Evolutionary conservation across 2,888 invertebrate species (phyloP).

Genomic region (Mystacides longicornis): DNA sequence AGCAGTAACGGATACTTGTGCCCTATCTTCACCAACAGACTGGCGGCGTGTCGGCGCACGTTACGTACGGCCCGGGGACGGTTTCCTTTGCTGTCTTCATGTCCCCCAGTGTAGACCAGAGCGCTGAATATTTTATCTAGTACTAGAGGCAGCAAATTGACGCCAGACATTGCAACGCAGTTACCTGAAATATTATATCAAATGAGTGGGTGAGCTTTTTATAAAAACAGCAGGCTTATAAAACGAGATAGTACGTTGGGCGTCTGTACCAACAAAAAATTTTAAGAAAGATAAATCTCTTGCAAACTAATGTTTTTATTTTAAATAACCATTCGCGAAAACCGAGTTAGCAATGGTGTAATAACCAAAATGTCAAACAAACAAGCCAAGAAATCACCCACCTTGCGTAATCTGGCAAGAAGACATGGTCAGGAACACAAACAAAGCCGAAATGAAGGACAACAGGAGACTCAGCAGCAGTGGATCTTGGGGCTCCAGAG

Average conservation of each 20-base stretch:
- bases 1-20: conserved; percentile 79
- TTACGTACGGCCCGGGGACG: conserved; percentile 73
- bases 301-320: too few species aligned
- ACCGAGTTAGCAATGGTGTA: too few species aligned
- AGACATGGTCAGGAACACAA: conserved; percentile 84
- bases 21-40: conserved; percentile 82
- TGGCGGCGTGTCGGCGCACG: conserved; percentile 81
- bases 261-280: too few species aligned
- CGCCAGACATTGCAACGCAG: conserved; percentile 56
- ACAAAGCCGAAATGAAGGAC: conserved; percentile 88
- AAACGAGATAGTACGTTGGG: too few species aligned
- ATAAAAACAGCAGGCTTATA: too few species aligned
- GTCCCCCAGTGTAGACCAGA: conserved; percentile 59
- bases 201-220: too few species aligned
- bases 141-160: conserved; percentile 65
- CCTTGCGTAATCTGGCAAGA: conserved; percentile 62
- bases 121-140: conserved; percentile 85
- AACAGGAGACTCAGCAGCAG: conserved; percentile 73
- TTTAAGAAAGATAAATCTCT: too few species aligned
- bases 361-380: too few species aligned
- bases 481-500: conserved; percentile 69
- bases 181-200: conserved; percentile 36
- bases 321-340: too few species aligned
- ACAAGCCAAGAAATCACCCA: too few species aligned
- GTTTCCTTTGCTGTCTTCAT: conserved; percentile 43